These are phyloP conservation scores for Euthynnus affinis DNA, from an alignment of 2,797 vertebrate species.

Conservation along the genomic window DNA sequence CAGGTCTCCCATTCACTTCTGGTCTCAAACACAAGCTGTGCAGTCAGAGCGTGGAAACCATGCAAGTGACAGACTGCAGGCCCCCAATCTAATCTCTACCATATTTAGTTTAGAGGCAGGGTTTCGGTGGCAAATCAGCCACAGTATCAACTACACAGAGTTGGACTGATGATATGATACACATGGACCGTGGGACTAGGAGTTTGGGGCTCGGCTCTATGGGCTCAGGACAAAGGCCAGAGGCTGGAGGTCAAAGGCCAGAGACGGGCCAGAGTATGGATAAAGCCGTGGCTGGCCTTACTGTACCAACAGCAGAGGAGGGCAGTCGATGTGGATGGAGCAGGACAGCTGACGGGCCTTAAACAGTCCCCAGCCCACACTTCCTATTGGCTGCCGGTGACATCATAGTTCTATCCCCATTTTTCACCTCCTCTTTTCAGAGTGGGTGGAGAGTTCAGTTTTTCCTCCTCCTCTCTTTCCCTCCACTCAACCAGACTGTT, in stretches of 20 bases:
- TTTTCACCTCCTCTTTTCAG: slow-evolving; percentile 74
- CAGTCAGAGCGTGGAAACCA: slow-evolving; percentile 43
- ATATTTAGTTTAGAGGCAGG: slow-evolving; percentile 46
- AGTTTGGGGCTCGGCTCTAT: neutral
- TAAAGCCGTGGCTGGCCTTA: slow-evolving; percentile 46
- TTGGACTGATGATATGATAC: slow-evolving; percentile 17
- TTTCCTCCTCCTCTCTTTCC: slow-evolving; percentile 66
- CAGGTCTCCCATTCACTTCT: slow-evolving; percentile 44
- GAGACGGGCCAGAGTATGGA: slow-evolving; percentile 28
- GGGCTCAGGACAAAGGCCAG: neutral
- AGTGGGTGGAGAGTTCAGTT: slow-evolving; percentile 64
- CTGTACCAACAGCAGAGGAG: slow-evolving; percentile 52
- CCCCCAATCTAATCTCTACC: slow-evolving; percentile 53
- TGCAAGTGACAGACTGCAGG: slow-evolving; percentile 28
- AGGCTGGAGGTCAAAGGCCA: slow-evolving; percentile 38
- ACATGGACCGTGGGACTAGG: neutral
- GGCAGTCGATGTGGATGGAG: slow-evolving; percentile 63
- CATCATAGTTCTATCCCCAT: slow-evolving; percentile 86
- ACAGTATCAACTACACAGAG: slow-evolving; percentile 30
- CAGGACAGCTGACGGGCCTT: slow-evolving; percentile 79
- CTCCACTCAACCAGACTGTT: slow-evolving; percentile 34
- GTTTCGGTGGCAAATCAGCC: slow-evolving; percentile 29
- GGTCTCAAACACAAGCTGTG: slow-evolving; percentile 46
- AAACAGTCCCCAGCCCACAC: slow-evolving; percentile 75
- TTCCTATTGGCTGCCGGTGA: slow-evolving; percentile 86